Percentiles rank a stretch among this genome's conserved stretches.
phyloP scores from a whole-genome alignment of 2,113 vertebrate species.

The Hypanus sabinus region DNA sequence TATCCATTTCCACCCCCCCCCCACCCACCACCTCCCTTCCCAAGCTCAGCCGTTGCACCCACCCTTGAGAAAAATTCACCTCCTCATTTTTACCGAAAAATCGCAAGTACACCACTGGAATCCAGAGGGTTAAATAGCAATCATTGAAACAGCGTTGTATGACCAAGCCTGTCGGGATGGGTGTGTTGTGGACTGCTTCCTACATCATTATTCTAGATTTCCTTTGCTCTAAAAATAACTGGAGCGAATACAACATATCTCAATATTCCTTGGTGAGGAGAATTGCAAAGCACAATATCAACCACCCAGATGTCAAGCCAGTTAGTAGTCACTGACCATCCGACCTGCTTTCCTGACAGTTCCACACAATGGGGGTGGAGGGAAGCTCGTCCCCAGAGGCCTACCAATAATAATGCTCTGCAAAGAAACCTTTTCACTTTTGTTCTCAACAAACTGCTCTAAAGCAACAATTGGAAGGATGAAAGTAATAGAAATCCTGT shows the following conservation, averaged over 20 bases:
- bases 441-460: not conserved
- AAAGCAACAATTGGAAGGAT: not conserved
- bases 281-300: not conserved
- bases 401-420: not conserved
- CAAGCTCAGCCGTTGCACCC: too few species aligned
- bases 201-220: slow-evolving; percentile 27
- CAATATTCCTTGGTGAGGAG: not conserved
- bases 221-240: slow-evolving; percentile 29
- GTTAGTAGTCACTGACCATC: not conserved
- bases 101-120: not conserved
- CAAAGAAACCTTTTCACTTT: not conserved
- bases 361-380: not conserved
- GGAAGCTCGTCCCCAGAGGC: not conserved
- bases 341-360: not conserved
- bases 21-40: too few species aligned
- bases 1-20: too few species aligned
- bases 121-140: not conserved
- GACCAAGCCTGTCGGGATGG: not conserved
- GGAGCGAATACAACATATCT: slow-evolving; percentile 2
- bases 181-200: not conserved
- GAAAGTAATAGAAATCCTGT: not conserved
- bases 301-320: not conserved
- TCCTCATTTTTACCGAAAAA: not conserved
- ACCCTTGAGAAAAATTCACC: not conserved
- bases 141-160: not conserved